A percentile compares a stretch with the other conserved stretches of the same genome.
Evolutionary conservation across 2,113 vertebrate genomes (phyloP).

Genomic region (Dendropsophus ebraccatus): DNA sequence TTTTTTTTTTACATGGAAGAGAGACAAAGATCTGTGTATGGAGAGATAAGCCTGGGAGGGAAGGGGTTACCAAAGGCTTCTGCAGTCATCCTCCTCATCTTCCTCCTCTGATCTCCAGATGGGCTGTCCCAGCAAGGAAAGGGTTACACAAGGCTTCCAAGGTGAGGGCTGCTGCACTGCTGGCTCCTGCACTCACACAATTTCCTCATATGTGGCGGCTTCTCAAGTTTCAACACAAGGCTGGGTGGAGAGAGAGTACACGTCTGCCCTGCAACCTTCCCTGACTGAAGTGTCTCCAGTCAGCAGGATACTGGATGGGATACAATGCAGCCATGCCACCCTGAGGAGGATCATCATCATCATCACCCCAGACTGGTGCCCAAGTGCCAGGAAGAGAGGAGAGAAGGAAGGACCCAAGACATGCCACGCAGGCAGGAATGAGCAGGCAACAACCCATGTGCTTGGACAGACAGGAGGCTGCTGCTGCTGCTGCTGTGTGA

Average conservation of each 20-base stretch:
- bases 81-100: not conserved
- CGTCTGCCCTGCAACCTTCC: constrained; percentile 58
- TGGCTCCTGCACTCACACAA: constrained; percentile 62
- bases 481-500: not conserved
- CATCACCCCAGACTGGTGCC: constrained; percentile 3
- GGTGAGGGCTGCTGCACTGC: constrained; percentile 64
- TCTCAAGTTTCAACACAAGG: constrained; percentile 71
- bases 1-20: too few relatives aligned
- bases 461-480: constrained; percentile 24
- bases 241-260: constrained; percentile 60
- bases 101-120: not conserved
- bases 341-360: not conserved
- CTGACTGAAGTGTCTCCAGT: not conserved
- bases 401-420: constrained; percentile 57
- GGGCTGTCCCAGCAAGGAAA: constrained; percentile 11
- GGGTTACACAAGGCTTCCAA: constrained; percentile 54
- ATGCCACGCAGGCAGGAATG: constrained; percentile 73
- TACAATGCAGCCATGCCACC: not conserved
- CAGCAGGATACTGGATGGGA: not conserved
- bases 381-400: not conserved
- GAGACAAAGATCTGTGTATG: not conserved
- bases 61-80: constrained; percentile 1
- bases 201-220: constrained; percentile 68
- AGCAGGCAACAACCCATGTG: constrained; percentile 60
- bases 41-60: not conserved